Base-by-base conservation (phyloP, 2,888 invertebrate genomes). In the Drepana falcataria region DNA sequence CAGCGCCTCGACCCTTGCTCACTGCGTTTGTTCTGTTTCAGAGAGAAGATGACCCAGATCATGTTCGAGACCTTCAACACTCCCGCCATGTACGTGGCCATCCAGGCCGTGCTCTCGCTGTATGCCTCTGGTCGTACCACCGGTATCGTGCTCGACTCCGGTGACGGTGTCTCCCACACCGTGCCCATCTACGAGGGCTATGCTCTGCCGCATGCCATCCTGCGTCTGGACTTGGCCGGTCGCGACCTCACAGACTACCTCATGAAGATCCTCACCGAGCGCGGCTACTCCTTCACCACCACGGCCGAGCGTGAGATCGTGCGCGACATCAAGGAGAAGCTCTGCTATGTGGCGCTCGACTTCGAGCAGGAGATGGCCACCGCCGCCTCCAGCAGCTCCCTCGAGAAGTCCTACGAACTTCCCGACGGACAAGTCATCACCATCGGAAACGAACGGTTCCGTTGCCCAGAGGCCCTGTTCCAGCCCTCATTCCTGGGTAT, bases 111-210 rank as follows among this genome's bases (percentile, higher is more conserved):
- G 69, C 93, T 97, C 62, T 97, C 97, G 52, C 92, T 97, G 85
- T 97, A 97, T 90, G 97, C 97, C 66, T 97, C 97, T 81, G 97
- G 97, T 92, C 96, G 97, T 94, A 97, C 97, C 90, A 97, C 97
- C 83, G 97, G 97, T 94, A 97, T 97, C 86, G 97, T 98, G 62
- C 92, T 98, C 79, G 98, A 98, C 92, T 97, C 97, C 71, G 98
- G 97, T 65, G 97, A 98, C 91, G 97, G 98, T 92, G 97, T 98
- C 64, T 97, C 97, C 53, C 97, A 98, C 94, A 97, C 97, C 56
- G 97, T 97, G 60, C 97, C 97, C 82, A 97, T 98, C 93, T 97
- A 97, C 89, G 97, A 97, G 92, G 96, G 97, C 75, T 97, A 97
- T 85, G 97, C 97, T 60, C 92, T 97, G 69, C 97, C 97, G 59